Evolutionary conservation across 2,888 invertebrate genomes (phyloP), one percentile per base, ranked within the genome.

Genomic region (Synergus gifuensis): DNA sequence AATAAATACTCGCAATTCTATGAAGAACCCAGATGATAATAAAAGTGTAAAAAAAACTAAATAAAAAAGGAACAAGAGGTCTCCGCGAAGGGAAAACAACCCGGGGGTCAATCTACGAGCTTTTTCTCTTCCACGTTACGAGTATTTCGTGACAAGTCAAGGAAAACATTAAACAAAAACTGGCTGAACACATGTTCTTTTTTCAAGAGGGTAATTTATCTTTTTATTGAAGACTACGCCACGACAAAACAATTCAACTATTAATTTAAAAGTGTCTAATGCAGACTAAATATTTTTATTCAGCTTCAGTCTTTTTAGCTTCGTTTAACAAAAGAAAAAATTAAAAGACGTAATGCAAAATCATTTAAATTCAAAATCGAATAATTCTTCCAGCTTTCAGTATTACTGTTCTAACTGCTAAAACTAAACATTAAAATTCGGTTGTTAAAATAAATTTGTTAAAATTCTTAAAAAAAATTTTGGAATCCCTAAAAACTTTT

Each of bases 71-170:
- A 73, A 73, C 49, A 73, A 73, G 54, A 73, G 73, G 73, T 49
- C 73, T 28, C 49, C 73, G 28, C 73, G 36, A 54, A 36, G 73
- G 54, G 49, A 73, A 44, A 73, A 46, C 49, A 49, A n/a, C 73
- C 49, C n/a, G 54, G 73, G 49, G 73, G 54, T 73, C 49, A 73
- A 73, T 73, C 54, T 54, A 73, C 73, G n/a, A 73, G 49, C 73
- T 73, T 73, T 73, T 69, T 73, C 28, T 36, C 49, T 16, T 16
- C n/a, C 49, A 69, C 44, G 46, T 69, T 46, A 46, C 46, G 67
- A 46, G 5, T 22, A 44, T 73, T 16, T 73, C 36, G n/a, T 36
- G 54, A 54, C 73, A 54, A 36, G 49, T 16, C 36, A 73, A 36
- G 54, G 36, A 73, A 54, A 73, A 73, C 54, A 54, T 69, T 36